Evolutionary conservation across 2,113 vertebrate genomes (phyloP), one percentile per base, ranked within the genome.

Genomic region (Tyrannus savana): DNA sequence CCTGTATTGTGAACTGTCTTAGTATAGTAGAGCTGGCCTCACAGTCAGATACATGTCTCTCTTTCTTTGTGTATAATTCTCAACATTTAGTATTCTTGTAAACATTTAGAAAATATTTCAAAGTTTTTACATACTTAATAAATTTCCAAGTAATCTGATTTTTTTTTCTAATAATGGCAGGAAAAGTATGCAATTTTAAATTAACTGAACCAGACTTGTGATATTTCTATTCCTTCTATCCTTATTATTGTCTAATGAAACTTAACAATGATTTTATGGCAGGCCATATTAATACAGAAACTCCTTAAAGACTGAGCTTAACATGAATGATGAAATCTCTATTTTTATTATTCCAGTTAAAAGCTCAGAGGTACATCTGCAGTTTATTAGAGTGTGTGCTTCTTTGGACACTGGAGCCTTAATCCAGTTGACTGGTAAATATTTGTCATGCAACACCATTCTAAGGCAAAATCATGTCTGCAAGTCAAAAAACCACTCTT

Each of bases 1-100:
- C 98, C 98, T 98, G 98, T 98, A 93, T 97, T 98, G 96, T 97
- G 97, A 95, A 96, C 97, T 94, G 87, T 90, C 92, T 96, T 95
- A 97, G 74, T 96, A n/a, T 64, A 83, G 41, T 4, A 79, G 68
- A 93, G 79, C 46, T 93, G 75, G 95, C 93, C 84, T 92, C 90
- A 58, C 30, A 84, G 92, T 92, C 94, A 92, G 87, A 92, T 93
- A 74, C 41, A 71, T 81, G 55, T 67, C 62, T 22, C 9, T 88
- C 81, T 96, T 95, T 92, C 89, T 82, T 93, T 83, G 47, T 72
- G 52, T 67, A 53, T 60, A 81, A 50, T 91, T 84, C 58, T 85
- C 86, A 85, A 27, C 31, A 92, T 89, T 92, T 86, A 95, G 44
- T 82, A 87, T 91, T 87, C 84, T 63, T 90, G 84, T 50, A 96